Evolutionary conservation across 2,113 vertebrate genomes (phyloP).

Genomic region (Ondatra zibethicus): DNA sequence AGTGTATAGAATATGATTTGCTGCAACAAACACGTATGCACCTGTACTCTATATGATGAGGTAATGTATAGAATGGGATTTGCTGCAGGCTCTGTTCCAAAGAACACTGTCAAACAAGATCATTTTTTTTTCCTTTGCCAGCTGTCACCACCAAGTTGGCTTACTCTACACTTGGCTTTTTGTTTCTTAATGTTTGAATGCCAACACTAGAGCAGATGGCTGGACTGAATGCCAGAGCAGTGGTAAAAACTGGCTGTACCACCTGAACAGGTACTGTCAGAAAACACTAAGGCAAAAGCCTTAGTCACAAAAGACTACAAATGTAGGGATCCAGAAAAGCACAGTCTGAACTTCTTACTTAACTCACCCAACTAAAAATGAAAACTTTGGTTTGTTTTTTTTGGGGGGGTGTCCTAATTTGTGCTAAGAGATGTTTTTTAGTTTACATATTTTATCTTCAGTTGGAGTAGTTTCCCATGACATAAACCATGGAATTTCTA

Average conservation of each 20-base stretch:
- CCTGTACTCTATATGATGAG: background rate
- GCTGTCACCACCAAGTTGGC: constrained; percentile 29
- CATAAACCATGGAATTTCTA: background rate
- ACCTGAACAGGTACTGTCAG: constrained; percentile 24
- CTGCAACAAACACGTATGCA: background rate
- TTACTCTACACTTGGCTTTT: constrained; percentile 3
- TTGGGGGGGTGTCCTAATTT: background rate
- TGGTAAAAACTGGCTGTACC: constrained; percentile 19
- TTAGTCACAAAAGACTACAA: background rate
- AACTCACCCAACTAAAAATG: background rate
- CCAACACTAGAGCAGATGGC: constrained; percentile 47
- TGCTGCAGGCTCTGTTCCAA: background rate
- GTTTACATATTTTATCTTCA: background rate
- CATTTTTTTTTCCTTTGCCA: background rate
- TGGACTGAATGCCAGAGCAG: constrained; percentile 3
- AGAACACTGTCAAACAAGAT: background rate
- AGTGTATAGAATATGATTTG: too few relatives aligned
- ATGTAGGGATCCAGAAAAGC: background rate
- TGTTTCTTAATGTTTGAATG: background rate
- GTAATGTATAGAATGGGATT: background rate
- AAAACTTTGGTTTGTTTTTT: background rate
- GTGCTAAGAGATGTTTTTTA: background rate
- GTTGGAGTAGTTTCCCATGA: background rate
- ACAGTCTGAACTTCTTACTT: background rate
- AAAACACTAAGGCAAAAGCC: background rate